phyloP scores from a whole-genome alignment of 2,113 vertebrate genomes.

The Pelobates fuscus region DNA sequence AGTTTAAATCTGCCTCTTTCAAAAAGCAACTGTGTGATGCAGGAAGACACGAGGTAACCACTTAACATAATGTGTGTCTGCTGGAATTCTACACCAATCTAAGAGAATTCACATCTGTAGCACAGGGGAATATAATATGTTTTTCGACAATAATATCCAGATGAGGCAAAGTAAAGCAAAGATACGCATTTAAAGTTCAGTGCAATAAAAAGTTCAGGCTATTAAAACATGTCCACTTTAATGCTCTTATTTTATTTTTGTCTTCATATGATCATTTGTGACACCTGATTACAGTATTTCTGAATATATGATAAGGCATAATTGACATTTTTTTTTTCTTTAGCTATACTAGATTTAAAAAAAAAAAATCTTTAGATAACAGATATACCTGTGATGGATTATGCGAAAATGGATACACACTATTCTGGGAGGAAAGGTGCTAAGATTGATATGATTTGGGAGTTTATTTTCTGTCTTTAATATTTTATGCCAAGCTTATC shows the following conservation, averaged over 20 bases:
- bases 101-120: neutral
- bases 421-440: too few relatives aligned
- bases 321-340: too few relatives aligned
- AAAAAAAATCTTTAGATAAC: too few relatives aligned
- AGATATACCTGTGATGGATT: too few relatives aligned
- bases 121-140: constrained; percentile 12
- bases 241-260: neutral
- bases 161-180: neutral
- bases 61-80: constrained; percentile 43
- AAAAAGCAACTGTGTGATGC: constrained; percentile 37
- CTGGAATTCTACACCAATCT: constrained; percentile 31
- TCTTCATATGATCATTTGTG: neutral
- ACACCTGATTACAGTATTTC: neutral
- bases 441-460: too few relatives aligned
- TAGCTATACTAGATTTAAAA: too few relatives aligned
- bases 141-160: neutral
- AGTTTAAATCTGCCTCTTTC: constrained; percentile 52
- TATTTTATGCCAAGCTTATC: too few relatives aligned
- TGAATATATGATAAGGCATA: neutral
- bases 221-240: too few relatives aligned
- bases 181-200: neutral
- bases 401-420: too few relatives aligned
- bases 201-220: neutral
- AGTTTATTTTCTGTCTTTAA: too few relatives aligned
- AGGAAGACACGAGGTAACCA: constrained; percentile 18